phyloP scores from a whole-genome alignment of 1,140 invertebrate species.

The Uloborus diversus region DNA sequence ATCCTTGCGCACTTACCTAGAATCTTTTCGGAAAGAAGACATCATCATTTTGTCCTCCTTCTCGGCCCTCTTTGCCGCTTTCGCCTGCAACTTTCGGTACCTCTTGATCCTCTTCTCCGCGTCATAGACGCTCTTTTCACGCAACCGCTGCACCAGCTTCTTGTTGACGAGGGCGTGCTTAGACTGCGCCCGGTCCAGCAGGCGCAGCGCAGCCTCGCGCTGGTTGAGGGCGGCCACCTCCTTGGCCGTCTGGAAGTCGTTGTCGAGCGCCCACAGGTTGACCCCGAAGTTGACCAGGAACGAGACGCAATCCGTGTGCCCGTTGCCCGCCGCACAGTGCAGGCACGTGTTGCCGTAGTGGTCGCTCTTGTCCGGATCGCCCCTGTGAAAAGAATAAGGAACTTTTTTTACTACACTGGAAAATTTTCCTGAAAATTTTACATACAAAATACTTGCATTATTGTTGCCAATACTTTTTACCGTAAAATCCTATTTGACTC shows the following conservation, averaged over 20 bases:
- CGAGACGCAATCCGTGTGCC: constrained; percentile 89
- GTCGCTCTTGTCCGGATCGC: constrained; percentile 92
- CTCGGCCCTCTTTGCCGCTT: constrained; percentile 77
- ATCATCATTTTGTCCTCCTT: constrained; percentile 72
- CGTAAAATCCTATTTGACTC: too few relatives aligned
- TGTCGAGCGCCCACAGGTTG: constrained; percentile 91
- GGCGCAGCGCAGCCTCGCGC: constrained; percentile 75
- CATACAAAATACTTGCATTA: too few relatives aligned
- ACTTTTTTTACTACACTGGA: not conserved
- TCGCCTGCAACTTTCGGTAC: constrained; percentile 84
- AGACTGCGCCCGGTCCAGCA: constrained; percentile 82
- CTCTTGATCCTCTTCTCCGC: constrained; percentile 85
- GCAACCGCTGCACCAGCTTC: constrained; percentile 68
- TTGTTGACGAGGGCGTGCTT: constrained; percentile 82
- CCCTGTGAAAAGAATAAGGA: constrained; percentile 72
- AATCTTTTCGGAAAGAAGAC: constrained; percentile 28
- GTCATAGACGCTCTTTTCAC: constrained; percentile 74
- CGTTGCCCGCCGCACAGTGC: constrained; percentile 84
- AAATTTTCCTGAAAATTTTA: too few relatives aligned
- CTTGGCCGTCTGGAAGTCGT: constrained; percentile 89
- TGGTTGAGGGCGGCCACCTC: constrained; percentile 90
- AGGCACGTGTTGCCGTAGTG: constrained; percentile 90
- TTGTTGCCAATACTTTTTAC: too few relatives aligned
- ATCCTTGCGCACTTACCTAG: constrained; percentile 13
- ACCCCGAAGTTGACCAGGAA: constrained; percentile 94